Base-by-base conservation (phyloP, 2,113 vertebrate genomes). In the Chaetodon auriga region DNA sequence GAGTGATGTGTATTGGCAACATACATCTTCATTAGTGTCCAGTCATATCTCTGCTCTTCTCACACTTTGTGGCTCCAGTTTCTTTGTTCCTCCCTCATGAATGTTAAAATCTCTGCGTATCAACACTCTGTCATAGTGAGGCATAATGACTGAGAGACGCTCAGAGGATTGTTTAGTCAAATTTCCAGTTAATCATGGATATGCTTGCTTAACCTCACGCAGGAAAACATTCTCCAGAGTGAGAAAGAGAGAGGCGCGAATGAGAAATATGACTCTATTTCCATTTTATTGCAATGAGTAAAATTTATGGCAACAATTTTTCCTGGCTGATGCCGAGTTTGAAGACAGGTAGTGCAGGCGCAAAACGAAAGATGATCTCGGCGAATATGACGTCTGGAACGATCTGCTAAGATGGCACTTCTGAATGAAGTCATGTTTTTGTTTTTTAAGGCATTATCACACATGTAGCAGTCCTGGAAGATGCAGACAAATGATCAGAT, bases 11-110 rank as follows among this genome's bases (percentile, higher is more conserved):
- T 88, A 92, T 85, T 87, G 86, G 89, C 77, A 61, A 80, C 90
- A 94, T 94, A 82, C 79, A 86, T 94, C 93, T 92, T 93, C 90
- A 93, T 94, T 94, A 93, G 70, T 73, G 88, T 87, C 78, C 46
- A 74, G 80, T 87, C 87, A 85, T 84, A 91, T 87, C 84, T 82
- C 72, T 76, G 68, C 79, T 88, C 75, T 75, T 78, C 87, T 81
- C 76, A 49, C 80, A 76, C 74, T 88, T 61, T 11, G 77, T 57
- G 63, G 18, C 75, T 79, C 45, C 76, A 48, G 64, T 84, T 87
- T 78, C 80, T 90, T 84, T 87, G 80, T 79, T 89, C 85, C 72
- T 82, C 68, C 68, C 89, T 84, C 80, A 69, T 91, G 86, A 87
- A 90, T 90, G 86, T 82, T 86, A 83, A 91, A 87, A 75, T 77